A percentile compares a stretch with the other conserved stretches of the same genome.
phyloP scores from a whole-genome alignment of 2,113 vertebrate genomes.

The Orthochromis indermauri region DNA sequence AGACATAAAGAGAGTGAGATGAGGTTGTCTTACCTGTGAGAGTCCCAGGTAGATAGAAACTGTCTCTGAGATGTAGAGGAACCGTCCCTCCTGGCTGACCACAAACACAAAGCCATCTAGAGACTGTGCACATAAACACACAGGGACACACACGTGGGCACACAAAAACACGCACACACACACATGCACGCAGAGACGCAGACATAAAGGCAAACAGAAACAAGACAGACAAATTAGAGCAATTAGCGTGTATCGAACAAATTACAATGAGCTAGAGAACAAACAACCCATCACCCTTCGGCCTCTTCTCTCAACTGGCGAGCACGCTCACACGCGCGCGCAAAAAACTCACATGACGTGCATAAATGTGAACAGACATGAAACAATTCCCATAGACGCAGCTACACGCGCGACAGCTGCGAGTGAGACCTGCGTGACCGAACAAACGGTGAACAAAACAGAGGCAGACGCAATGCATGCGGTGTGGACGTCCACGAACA shows the following conservation, averaged over 20 bases:
- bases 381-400: constrained; percentile 17
- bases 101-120: constrained; percentile 89
- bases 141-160: not conserved
- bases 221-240: constrained; percentile 70
- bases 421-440: constrained; percentile 28
- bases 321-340: not conserved
- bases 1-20: not conserved
- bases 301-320: constrained; percentile 41
- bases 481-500: not conserved
- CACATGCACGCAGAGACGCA: constrained; percentile 27
- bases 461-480: not conserved
- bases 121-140: constrained; percentile 68
- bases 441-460: constrained; percentile 15
- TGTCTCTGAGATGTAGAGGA: constrained; percentile 91
- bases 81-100: constrained; percentile 85
- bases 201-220: constrained; percentile 56
- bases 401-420: constrained; percentile 31
- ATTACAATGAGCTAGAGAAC: constrained; percentile 66
- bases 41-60: constrained; percentile 91
- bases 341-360: not conserved
- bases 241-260: constrained; percentile 69
- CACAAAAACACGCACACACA: not conserved
- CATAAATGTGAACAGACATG: constrained; percentile 20
- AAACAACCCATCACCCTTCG: constrained; percentile 61
- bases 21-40: constrained; percentile 79